Evolutionary conservation across 1,140 invertebrate genomes (phyloP).

Genomic region (Delia radicum): DNA sequence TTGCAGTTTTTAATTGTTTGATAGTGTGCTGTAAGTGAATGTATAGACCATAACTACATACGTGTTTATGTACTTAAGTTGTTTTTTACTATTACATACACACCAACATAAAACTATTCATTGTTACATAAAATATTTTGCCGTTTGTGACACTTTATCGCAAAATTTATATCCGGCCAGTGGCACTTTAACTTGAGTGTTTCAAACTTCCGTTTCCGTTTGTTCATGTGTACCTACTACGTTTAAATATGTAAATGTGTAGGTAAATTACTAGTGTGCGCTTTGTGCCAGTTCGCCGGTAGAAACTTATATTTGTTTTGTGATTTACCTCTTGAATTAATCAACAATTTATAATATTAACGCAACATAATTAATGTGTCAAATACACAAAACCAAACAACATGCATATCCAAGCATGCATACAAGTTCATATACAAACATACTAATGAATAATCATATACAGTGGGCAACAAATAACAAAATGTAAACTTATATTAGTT

Average conservation of each 20-base stretch:
- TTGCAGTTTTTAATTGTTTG: too few relatives aligned
- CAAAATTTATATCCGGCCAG: constrained; percentile 26
- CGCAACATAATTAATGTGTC: constrained; percentile 22
- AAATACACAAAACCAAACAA: not conserved
- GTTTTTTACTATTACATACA: not conserved
- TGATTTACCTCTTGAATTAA: constrained; percentile 27
- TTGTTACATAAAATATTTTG: constrained; percentile 11
- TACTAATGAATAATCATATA: too few relatives aligned
- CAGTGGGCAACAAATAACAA: too few relatives aligned
- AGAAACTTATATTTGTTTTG: not conserved
- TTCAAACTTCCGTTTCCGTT: constrained; percentile 29
- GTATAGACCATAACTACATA: not conserved
- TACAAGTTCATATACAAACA: too few relatives aligned
- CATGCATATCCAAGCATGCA: not conserved
- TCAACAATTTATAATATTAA: constrained; percentile 29
- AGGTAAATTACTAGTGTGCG: not conserved
- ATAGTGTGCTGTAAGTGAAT: not conserved
- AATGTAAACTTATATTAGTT: too few relatives aligned
- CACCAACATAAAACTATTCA: not conserved
- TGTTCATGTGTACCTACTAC: not conserved
- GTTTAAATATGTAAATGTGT: not conserved
- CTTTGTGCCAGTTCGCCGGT: not conserved
- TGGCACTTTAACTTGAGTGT: constrained; percentile 29
- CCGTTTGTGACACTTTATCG: constrained; percentile 19
- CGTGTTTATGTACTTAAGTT: not conserved